Evolutionary conservation across 2,888 invertebrate species (phyloP).

Genomic region (Rhodophaea formosa): DNA sequence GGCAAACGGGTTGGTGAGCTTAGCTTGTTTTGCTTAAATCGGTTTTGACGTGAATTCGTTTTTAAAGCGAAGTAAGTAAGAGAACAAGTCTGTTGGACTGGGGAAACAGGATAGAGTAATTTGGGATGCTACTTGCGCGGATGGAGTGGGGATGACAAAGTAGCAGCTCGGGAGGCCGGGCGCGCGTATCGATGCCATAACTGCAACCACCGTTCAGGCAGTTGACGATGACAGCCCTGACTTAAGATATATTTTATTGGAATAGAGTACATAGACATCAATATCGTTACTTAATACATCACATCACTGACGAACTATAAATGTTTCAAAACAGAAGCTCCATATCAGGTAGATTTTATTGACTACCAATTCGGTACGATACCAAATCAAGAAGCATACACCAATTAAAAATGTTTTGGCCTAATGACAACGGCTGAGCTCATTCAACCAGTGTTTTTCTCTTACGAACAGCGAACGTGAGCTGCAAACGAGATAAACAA

Average conservation of each 20-base stretch:
- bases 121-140: no score
- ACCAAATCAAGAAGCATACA: slow-evolving; percentile 4
- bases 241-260: not conserved
- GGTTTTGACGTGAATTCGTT: no score
- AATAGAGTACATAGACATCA: not conserved
- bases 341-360: slow-evolving; percentile 7
- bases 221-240: not conserved
- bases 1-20: no score
- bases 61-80: no score
- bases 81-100: no score
- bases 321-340: not conserved
- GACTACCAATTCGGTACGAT: not conserved
- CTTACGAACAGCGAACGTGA: not conserved
- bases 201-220: no score
- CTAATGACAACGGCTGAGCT: slow-evolving; percentile 14
- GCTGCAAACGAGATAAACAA: slow-evolving; percentile 10
- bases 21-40: no score
- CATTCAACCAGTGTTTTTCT: slow-evolving; percentile 13
- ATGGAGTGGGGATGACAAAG: no score
- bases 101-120: no score
- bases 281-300: not conserved
- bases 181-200: no score
- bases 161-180: no score
- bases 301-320: not conserved
- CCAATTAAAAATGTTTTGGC: slow-evolving; percentile 16